Percentiles rank a stretch among this genome's conserved stretches.
Evolutionary conservation across 2,888 invertebrate species (phyloP).

Genomic region (Oligia latruncula): DNA sequence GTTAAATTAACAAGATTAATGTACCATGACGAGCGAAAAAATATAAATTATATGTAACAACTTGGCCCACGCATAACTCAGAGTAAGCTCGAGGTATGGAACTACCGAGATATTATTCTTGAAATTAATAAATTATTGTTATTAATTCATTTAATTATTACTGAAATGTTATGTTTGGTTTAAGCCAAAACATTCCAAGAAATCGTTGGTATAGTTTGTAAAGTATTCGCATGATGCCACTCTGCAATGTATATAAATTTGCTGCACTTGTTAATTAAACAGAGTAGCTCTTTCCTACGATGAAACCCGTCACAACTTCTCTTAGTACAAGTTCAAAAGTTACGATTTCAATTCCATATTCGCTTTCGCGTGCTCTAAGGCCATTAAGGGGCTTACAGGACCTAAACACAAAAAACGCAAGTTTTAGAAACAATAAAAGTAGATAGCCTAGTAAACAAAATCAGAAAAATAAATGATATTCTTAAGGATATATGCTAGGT

Average conservation of each 20-base stretch:
- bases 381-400: background rate
- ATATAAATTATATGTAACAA: conserved; percentile 8
- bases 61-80: background rate
- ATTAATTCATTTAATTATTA: background rate
- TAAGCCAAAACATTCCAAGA: background rate
- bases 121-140: no score
- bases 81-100: background rate
- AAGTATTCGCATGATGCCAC: background rate
- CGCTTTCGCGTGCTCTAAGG: background rate
- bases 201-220: background rate
- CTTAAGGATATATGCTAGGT: no score
- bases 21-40: conserved; percentile 34
- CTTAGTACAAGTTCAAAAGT: conserved; percentile 23
- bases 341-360: conserved; percentile 6
- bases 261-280: background rate
- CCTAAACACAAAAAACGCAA: no score
- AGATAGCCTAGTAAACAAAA: no score
- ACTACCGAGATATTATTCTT: background rate
- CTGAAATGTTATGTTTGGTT: background rate
- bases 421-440: no score
- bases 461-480: no score
- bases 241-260: background rate
- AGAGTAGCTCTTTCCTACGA: background rate
- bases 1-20: conserved; percentile 61
- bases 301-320: background rate